phyloP scores from a whole-genome alignment of 2,113 vertebrate species.

The Ovis canadensis region DNA sequence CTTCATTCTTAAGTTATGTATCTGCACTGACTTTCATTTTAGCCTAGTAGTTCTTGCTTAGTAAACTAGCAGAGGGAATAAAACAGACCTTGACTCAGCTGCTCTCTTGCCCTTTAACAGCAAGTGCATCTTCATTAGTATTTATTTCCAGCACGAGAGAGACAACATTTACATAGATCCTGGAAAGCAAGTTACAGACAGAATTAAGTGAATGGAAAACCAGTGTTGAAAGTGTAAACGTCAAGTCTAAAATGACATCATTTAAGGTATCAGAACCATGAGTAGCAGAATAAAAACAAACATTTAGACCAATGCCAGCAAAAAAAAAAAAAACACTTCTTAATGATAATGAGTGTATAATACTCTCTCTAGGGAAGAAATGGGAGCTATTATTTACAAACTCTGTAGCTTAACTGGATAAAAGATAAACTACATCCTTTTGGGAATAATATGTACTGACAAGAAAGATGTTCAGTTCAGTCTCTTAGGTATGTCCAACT shows the following conservation, averaged over 20 bases:
- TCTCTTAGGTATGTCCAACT: neutral
- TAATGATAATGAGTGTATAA: constrained; percentile 8
- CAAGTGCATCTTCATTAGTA: constrained; percentile 13
- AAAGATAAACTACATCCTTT: neutral
- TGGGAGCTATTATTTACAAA: neutral
- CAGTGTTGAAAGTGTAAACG: neutral
- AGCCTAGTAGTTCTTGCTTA: neutral
- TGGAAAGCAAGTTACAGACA: neutral
- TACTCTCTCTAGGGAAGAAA: neutral
- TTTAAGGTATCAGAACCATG: constrained; percentile 25
- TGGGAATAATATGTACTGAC: neutral
- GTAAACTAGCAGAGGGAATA: neutral
- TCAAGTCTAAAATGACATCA: constrained; percentile 10
- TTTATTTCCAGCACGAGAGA: neutral
- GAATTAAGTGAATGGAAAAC: neutral
- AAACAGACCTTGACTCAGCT: neutral
- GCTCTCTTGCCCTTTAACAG: neutral
- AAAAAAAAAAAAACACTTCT: neutral
- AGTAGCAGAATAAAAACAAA: neutral
- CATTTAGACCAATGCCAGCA: neutral
- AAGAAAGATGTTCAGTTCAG: neutral
- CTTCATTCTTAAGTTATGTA: neutral
- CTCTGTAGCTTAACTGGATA: neutral
- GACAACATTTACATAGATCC: neutral
- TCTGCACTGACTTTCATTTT: neutral